Percentiles rank a stretch among this genome's conserved stretches.
Evolutionary conservation across 2,888 invertebrate genomes (phyloP).

Genomic region (Aphodius sticticus): DNA sequence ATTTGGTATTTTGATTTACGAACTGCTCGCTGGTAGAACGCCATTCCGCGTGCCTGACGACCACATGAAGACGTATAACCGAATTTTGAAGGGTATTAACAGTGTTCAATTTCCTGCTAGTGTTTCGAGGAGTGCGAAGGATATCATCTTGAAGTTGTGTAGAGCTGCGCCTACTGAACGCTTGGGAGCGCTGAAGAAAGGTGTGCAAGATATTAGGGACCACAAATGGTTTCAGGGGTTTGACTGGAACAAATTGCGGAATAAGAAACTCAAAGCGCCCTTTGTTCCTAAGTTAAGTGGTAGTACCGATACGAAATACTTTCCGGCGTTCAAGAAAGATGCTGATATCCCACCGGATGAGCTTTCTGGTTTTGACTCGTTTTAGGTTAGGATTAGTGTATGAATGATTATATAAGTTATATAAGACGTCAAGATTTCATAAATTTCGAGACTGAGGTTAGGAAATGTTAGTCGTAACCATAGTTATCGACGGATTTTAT

Average conservation of each 20-base stretch:
- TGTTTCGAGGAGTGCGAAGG: constrained; percentile 80
- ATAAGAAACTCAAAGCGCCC: constrained; percentile 63
- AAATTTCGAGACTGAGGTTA: too few relatives aligned
- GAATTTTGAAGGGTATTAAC: constrained; percentile 92
- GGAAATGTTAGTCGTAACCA: too few relatives aligned
- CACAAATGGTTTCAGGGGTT: constrained; percentile 90
- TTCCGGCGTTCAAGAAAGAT: constrained; percentile 86
- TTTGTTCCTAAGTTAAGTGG: constrained; percentile 64
- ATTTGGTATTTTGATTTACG: constrained; percentile 87
- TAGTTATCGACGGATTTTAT: too few relatives aligned
- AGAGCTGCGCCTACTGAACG: constrained; percentile 84
- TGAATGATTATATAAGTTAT: too few relatives aligned
- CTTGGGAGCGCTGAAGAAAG: constrained; percentile 87
- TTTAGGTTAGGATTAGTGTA: constrained; percentile 12
- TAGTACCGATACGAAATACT: constrained; percentile 82
- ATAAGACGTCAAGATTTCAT: too few relatives aligned
- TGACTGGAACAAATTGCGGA: constrained; percentile 84
- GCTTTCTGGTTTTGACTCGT: constrained; percentile 83
- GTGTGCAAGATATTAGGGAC: constrained; percentile 84
- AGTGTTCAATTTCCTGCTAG: constrained; percentile 78
- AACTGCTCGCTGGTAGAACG: constrained; percentile 86
- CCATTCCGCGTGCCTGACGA: constrained; percentile 87
- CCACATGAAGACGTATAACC: constrained; percentile 91
- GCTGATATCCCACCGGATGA: constrained; percentile 86
- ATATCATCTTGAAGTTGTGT: constrained; percentile 86